Base-by-base conservation (phyloP, 2,797 vertebrate species). In the Pogonophryne albipinna region DNA sequence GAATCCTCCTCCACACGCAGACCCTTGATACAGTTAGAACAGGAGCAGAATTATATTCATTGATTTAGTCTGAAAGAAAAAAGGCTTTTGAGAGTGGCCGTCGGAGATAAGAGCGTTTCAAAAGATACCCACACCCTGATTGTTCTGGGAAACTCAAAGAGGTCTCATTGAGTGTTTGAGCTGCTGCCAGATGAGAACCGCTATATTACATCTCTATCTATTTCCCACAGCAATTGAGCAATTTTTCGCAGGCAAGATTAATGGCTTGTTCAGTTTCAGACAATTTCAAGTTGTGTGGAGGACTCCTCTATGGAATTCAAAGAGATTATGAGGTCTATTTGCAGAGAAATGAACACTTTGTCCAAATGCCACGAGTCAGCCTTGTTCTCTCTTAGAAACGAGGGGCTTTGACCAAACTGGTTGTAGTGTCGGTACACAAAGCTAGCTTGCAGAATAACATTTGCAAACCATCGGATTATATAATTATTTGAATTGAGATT, bases 101-200 rank as follows among this genome's bases (percentile, higher is more conserved):
- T 3, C 51, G 55, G 55, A 85, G 91, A 93, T 92, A 93, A 93
- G 83, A 61, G 10, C 75, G 70, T 68, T 82, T 91, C 78, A 71
- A 74, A 66, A 92, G 87, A 91, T 87, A 80, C 74, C 71, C 69
- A 65, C 61, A 83, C 75, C 80, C 63, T 55, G 88, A 92, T 92
- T 88, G 87, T 93, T 93, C 81, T 67, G 66, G 83, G 87, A 89
- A 90, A 87, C 83, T 87, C 77, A 84, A 86, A 85, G 82, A 88
- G 85, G 80, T 70, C 90, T 92, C 84, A 85, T 93, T 78, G 62
- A 64, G 72, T 76, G 69, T 90, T 87, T 85, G 87, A 90, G 82
- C 84, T 27, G 61, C 74, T 53, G 90, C 83, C 80, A 85, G 84
- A 90, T 77, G 76, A 84, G 53, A 76, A 71, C 15, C 64, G 80